Evolutionary conservation across 2,113 vertebrate species (phyloP).

Genomic region (Tiliqua scincoides): DNA sequence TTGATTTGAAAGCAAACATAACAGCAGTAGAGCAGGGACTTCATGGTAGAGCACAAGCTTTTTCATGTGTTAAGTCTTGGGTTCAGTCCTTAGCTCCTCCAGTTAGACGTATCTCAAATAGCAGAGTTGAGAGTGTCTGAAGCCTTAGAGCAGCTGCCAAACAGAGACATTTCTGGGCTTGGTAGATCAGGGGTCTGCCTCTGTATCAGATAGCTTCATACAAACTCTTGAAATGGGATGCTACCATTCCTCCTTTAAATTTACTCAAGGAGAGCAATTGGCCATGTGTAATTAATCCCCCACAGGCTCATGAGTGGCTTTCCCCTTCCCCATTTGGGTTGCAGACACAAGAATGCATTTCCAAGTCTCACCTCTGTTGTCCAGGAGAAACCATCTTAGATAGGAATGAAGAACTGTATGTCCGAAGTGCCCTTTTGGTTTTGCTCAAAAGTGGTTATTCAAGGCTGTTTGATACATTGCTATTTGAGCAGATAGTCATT

Average conservation of each 20-base stretch:
- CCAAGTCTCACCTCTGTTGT: neutral
- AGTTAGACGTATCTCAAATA: neutral
- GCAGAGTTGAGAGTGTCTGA: neutral
- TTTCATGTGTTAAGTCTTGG: neutral
- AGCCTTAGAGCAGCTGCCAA: neutral
- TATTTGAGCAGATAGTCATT: neutral
- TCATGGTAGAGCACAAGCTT: neutral
- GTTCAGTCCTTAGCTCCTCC: neutral
- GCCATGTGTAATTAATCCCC: neutral
- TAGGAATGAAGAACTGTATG: neutral
- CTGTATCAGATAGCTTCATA: neutral
- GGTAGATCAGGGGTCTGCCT: neutral
- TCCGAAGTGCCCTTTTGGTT: neutral
- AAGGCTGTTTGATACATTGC: neutral
- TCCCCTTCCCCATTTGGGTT: neutral
- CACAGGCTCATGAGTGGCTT: neutral
- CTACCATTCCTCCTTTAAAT: neutral
- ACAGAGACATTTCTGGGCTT: neutral
- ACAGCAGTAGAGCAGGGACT: neutral
- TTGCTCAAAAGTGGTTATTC: neutral
- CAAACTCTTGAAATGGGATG: neutral
- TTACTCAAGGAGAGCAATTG: neutral
- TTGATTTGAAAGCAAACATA: neutral
- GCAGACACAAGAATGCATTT: neutral
- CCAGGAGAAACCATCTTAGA: neutral